These are phyloP conservation scores for Drosophila paulistorum DNA, from an alignment of 1,140 invertebrate species.

Conservation along the genomic window DNA sequence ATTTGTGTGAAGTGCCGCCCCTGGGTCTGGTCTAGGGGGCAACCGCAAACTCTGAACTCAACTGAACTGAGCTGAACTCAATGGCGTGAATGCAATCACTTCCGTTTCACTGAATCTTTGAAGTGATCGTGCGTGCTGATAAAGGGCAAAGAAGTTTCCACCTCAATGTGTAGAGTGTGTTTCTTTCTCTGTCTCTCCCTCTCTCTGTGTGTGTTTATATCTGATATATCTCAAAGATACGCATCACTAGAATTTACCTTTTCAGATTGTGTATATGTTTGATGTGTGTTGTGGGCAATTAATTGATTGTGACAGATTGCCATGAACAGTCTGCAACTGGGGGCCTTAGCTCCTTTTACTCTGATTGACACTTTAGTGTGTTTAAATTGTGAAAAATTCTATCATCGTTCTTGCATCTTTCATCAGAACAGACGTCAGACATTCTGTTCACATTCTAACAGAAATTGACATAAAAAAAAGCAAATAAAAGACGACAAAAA, in stretches of 20 bases:
- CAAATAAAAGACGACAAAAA: background rate
- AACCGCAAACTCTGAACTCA: conserved; percentile 46
- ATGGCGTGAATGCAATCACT: conserved; percentile 78
- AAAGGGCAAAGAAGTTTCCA: conserved; percentile 56
- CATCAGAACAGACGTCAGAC: conserved; percentile 15
- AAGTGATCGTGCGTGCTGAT: conserved; percentile 78
- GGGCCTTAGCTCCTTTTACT: conserved; percentile 20
- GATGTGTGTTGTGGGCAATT: conserved; percentile 75
- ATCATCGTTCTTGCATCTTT: conserved; percentile 11
- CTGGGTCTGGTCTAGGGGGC: conserved; percentile 12
- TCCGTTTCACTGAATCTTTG: conserved; percentile 74
- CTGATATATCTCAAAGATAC: conserved; percentile 55
- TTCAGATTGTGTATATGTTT: conserved; percentile 35
- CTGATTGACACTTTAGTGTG: conserved; percentile 74
- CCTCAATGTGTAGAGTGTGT: conserved; percentile 7
- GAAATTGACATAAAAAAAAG: conserved; percentile 40
- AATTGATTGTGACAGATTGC: conserved; percentile 79
- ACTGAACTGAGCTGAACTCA: conserved; percentile 46
- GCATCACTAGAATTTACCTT: conserved; percentile 52
- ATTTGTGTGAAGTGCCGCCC: conserved; percentile 57
- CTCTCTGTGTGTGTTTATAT: background rate
- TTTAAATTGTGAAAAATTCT: conserved; percentile 72
- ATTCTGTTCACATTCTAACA: conserved; percentile 46
- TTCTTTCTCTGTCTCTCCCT: too few species aligned
- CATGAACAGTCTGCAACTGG: conserved; percentile 30